phyloP scores from a whole-genome alignment of 2,888 invertebrate species.

The Phalangium opilio region DNA sequence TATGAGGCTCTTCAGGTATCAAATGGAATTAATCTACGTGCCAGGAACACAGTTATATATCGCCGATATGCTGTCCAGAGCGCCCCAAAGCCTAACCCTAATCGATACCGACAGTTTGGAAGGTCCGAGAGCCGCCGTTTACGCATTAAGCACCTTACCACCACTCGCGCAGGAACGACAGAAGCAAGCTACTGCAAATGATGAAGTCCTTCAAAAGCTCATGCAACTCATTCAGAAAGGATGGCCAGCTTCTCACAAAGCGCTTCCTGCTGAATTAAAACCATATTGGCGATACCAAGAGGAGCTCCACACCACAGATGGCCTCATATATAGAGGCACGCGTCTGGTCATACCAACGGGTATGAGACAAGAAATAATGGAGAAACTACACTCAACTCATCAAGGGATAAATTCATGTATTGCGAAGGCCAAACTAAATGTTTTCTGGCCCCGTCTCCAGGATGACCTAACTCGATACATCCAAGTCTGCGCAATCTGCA shows the following conservation, averaged over 20 bases:
- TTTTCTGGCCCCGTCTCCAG: not conserved
- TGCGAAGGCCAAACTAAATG: conserved; percentile 2
- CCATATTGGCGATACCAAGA: conserved; percentile 3
- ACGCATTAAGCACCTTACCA: not conserved
- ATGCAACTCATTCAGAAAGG: conserved; percentile 1
- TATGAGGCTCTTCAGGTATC: conserved; percentile 1
- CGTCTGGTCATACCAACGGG: conserved; percentile 1
- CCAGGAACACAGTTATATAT: conserved; percentile 18
- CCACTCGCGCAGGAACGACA: not conserved
- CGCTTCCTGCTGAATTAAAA: not conserved
- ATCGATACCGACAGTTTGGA: not conserved
- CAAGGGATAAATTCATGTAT: conserved; percentile 4
- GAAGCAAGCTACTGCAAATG: not conserved
- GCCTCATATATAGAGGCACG: conserved; percentile 4
- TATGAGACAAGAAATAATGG: conserved; percentile 1
- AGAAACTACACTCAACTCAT: conserved; percentile 1
- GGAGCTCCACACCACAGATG: conserved; percentile 4
- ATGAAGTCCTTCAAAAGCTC: conserved; percentile 2
- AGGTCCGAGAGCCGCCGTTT: not conserved
- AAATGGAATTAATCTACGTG: conserved; percentile 1
- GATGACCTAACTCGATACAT: not conserved
- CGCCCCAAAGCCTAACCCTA: conserved; percentile 1
- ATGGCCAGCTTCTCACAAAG: conserved; percentile 1
- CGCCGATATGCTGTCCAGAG: conserved; percentile 19
- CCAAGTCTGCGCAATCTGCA: conserved; percentile 4